These are phyloP conservation scores for Tokudaia tokunoshimensis DNA, from an alignment of 2,797 vertebrate genomes.

Conservation along the genomic window DNA sequence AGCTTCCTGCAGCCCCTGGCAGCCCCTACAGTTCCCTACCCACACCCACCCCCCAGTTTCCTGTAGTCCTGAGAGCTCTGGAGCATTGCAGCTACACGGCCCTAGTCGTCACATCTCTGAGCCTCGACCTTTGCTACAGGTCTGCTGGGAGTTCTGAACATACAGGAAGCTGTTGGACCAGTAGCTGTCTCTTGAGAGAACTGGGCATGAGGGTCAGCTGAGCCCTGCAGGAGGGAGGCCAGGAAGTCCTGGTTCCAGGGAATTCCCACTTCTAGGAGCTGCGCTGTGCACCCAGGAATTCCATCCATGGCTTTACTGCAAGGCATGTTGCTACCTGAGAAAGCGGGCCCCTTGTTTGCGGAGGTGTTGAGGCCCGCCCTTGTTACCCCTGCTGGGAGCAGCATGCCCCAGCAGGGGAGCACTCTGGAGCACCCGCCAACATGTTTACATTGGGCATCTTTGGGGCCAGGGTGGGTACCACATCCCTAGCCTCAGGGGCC, in stretches of 20 bases:
- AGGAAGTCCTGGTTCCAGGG: background rate
- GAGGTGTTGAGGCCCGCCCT: background rate
- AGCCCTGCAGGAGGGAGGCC: background rate
- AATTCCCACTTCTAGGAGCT: background rate
- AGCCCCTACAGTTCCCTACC: background rate
- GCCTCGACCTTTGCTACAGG: background rate
- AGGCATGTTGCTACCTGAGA: rapidly evolving
- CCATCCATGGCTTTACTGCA: background rate
- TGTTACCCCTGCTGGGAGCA: rapidly evolving
- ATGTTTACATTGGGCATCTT: background rate
- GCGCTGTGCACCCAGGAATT: conserved; percentile 1
- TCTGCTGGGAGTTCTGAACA: rapidly evolving
- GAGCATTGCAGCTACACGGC: background rate
- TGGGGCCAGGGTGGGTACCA: background rate
- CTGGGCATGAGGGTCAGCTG: background rate
- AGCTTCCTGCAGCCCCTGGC: rapidly evolving
- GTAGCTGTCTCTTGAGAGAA: too few relatives aligned
- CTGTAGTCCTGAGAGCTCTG: rapidly evolving
- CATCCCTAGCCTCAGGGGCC: background rate
- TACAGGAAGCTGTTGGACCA: too few relatives aligned
- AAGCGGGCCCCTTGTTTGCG: background rate
- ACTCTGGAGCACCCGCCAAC: background rate
- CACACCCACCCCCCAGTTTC: too few relatives aligned
- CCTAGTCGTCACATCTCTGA: rapidly evolving
- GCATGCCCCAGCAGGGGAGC: background rate